Conservation (phyloP, 2,113 vertebrate genomes). For the Danio rerio region DNA sequence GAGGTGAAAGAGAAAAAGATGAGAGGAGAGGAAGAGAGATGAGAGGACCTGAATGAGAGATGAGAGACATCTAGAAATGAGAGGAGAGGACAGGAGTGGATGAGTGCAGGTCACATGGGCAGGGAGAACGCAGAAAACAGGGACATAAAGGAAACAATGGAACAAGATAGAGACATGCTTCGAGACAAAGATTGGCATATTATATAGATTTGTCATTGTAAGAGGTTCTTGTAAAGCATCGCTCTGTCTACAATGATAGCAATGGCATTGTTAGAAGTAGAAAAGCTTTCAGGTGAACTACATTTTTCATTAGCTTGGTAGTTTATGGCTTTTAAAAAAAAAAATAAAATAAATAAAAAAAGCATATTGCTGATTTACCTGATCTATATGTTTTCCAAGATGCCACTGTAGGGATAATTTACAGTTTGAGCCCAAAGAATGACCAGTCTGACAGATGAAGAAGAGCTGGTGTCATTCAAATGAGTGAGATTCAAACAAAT, state of each 20-base stretch:
- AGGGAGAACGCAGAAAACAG: conserved; percentile 38
- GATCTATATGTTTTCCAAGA: too few species aligned
- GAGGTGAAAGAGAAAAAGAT: conserved; percentile 72
- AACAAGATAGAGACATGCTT: conserved; percentile 65
- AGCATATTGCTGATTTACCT: too few species aligned
- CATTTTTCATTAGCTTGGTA: background rate
- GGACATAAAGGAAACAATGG: conserved; percentile 75
- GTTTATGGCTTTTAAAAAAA: background rate
- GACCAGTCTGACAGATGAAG: too few species aligned
- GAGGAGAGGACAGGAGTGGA: conserved; percentile 39
- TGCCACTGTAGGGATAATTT: too few species aligned
- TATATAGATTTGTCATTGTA: conserved; percentile 8
- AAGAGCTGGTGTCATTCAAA: too few species aligned
- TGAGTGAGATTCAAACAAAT: too few species aligned
- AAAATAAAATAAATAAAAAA: too few species aligned
- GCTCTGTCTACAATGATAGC: background rate
- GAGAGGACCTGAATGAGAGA: conserved; percentile 67
- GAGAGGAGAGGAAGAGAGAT: conserved; percentile 42
- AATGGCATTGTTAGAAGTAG: background rate
- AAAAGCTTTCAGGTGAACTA: background rate
- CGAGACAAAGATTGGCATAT: conserved; percentile 1
- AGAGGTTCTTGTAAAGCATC: background rate
- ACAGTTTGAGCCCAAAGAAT: too few species aligned
- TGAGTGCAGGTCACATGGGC: conserved; percentile 53
- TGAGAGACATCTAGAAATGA: conserved; percentile 63